Base-by-base conservation (phyloP, 2,797 vertebrate species). In the Tangara arthus region DNA sequence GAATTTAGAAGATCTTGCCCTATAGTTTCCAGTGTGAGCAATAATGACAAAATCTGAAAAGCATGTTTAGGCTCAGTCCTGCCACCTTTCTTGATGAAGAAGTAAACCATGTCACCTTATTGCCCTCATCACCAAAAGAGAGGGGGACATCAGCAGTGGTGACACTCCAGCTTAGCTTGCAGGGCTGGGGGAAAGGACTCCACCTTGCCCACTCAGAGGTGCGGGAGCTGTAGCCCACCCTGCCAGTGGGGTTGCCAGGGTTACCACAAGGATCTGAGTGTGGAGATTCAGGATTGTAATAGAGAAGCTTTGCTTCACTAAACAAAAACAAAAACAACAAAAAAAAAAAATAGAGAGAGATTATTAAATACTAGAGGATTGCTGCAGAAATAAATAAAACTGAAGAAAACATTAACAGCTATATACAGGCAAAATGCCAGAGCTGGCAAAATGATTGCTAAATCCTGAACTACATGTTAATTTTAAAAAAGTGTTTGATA, bases 261-360 rank as follows among this genome's bases (percentile, higher is more conserved):
- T 86, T 96, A 96, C 93, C 12, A 1, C 26, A 56, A 64, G 59
- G 37, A 30, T 87, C 59, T 21, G 16, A 81, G 75, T 15, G 78
- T 13, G 28, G 71, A 66, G 52, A 78, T 34, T 80, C 82, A 71
- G 57, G 35, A 34, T 15, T 81, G 19, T 78, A 77, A 94, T 15
- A 80, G 49, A 64, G 76, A 81, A 82, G 68, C 24, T 71, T 66
- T 86, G 87, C 89, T 95, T 91, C 91, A 59, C 71, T 80, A 68
- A 92, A 80, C 63, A 73, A 70, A 59, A 46, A 35, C 56, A 53
- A 39, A 49, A 37, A 56, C 16, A 7, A 34, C 5, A 15, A 11
- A 5, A 23, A 15, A 15, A 10, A 22, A 47, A 79, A n/a, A 39
- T 1, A 42, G 8, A 64, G 8, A 57, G 50, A 87, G 4, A 52